Base-by-base conservation (phyloP, 2,113 vertebrate species). In the Daphoenositta chrysoptera region DNA sequence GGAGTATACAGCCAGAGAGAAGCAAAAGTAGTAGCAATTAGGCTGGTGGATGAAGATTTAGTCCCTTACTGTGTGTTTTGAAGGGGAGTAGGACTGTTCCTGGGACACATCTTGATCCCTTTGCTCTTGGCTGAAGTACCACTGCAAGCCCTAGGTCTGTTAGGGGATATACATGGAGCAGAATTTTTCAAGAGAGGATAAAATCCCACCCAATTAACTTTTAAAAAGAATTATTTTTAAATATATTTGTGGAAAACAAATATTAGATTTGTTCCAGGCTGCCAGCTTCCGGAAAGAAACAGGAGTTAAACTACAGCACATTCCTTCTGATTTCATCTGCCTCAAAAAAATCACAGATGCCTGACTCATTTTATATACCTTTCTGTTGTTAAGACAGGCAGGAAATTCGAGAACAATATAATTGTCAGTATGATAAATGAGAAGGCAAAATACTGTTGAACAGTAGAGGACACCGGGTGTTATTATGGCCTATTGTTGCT, bases 401-500 rank as follows among this genome's bases (percentile, higher is more conserved):
- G 86, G 90, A 96, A 97, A 97, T 96, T 95, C 2, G 26, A 95
- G 87, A 97, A 90, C 90, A 97, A 83, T 94, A 89, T 97, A 97
- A 96, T 97, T 97, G 97, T 92, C 96, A 94, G 93, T 93, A 92
- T 96, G 95, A 96, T 96, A 97, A 97, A 97, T 68, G 83, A 94
- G 84, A 89, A 90, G 65, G 85, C 87, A 96, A 97, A 97, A 90
- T 96, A 83, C 76, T 96, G 51, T 89, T 97, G 95, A 97, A 89
- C 65, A 88, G 90, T 84, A 96, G 94, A 97, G 96, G 96, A 97
- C 90, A 96, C 65, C 9, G 83, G 88, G 96, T 97, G 91, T 91
- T 97, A 91, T 97, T 97, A 96, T 93, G 76, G 94, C 53, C 91
- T 89, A 96, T 96, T 97, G 96, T 98, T 97, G 86, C 96, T 98